These are phyloP conservation scores for Tinamus guttatus DNA, from an alignment of 2,113 vertebrate species.

Conservation along the genomic window DNA sequence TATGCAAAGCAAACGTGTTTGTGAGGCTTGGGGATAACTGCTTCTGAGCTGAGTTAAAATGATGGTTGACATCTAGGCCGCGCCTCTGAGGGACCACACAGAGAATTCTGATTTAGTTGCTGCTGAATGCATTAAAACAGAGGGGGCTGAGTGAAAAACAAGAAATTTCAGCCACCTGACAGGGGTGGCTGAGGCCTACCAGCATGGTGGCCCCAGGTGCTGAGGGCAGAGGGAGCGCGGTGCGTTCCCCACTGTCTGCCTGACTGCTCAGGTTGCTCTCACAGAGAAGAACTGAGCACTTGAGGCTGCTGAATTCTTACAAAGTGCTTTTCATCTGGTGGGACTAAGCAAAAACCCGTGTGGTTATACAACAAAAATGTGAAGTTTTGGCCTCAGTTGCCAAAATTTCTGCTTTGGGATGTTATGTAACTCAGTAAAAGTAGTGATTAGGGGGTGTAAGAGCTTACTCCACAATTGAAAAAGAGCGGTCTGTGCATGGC, in stretches of 20 bases:
- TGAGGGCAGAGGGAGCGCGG: not conserved
- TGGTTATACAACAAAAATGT: too few relatives aligned
- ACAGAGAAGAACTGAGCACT: rapidly evolving
- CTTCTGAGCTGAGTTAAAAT: not conserved
- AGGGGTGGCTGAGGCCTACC: rapidly evolving
- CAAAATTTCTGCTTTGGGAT: not conserved
- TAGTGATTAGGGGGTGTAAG: not conserved
- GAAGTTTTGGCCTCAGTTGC: not conserved
- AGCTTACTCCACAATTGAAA: not conserved
- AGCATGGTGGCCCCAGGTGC: not conserved
- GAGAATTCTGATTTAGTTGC: not conserved
- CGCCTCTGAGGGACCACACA: not conserved
- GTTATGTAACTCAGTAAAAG: not conserved
- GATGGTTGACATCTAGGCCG: not conserved
- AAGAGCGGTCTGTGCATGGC: not conserved
- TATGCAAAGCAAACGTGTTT: not conserved
- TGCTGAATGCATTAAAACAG: not conserved
- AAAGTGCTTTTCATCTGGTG: not conserved
- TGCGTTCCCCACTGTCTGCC: not conserved
- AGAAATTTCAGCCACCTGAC: not conserved
- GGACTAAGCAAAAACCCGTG: not conserved
- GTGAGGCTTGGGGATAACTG: not conserved
- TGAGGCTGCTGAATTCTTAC: not conserved
- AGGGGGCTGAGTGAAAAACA: not conserved
- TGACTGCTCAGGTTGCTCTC: not conserved